Conservation (phyloP, 2,113 vertebrate species). For the Eptatretus burgeri region DNA sequence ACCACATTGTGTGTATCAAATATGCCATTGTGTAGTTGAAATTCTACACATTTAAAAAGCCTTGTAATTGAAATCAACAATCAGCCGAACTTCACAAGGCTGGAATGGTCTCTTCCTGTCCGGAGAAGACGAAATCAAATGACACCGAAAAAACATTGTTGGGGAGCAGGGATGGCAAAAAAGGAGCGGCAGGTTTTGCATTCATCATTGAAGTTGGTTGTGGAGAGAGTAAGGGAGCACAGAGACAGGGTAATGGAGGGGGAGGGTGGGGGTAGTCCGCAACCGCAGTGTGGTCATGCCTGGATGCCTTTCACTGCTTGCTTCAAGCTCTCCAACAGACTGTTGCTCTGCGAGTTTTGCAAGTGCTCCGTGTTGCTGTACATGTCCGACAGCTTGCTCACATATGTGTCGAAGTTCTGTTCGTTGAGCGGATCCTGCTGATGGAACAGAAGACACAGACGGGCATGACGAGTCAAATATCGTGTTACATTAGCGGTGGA, state of each 20-base stretch:
- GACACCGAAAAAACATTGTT: not conserved
- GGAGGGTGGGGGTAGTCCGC: not conserved
- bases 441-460: not conserved
- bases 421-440: slow-evolving; percentile 4
- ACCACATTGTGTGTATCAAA: no score
- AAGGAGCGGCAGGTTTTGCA: no score
- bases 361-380: slow-evolving; percentile 6
- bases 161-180: not conserved
- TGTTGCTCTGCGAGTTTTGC: slow-evolving; percentile 4
- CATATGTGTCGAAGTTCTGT: slow-evolving; percentile 3
- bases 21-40: not conserved
- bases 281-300: not conserved
- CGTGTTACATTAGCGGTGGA: no score
- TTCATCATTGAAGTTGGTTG: not conserved
- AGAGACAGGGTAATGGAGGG: not conserved
- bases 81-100: not conserved
- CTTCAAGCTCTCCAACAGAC: slow-evolving; percentile 3
- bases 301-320: slow-evolving; percentile 3
- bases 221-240: not conserved
- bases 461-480: no score
- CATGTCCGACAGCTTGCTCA: slow-evolving; percentile 1
- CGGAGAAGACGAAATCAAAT: slow-evolving; percentile 3
- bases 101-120: not conserved
- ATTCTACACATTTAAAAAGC: not conserved
- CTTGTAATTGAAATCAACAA: not conserved